phyloP scores from a whole-genome alignment of 1,140 invertebrate species.

The Leptestheria dahalacensis region DNA sequence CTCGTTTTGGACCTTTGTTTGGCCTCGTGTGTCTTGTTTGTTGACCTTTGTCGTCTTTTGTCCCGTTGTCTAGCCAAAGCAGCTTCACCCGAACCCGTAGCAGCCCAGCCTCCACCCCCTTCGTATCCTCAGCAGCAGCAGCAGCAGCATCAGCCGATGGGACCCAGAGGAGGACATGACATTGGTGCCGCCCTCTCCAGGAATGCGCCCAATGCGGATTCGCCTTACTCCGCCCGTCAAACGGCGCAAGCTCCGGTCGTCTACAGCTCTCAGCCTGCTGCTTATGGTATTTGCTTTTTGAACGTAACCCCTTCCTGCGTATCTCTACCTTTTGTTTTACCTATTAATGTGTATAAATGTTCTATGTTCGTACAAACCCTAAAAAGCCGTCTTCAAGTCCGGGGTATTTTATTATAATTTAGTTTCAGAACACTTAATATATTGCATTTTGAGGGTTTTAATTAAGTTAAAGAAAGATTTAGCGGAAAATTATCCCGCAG shows the following conservation, averaged over 20 bases:
- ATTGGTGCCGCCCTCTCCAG: neutral
- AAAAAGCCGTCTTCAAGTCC: too few relatives aligned
- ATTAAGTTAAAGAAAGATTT: too few relatives aligned
- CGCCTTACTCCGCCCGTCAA: constrained; percentile 53
- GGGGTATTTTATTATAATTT: too few relatives aligned
- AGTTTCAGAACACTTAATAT: too few relatives aligned
- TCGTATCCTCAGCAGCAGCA: constrained; percentile 13
- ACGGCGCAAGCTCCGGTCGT: constrained; percentile 55
- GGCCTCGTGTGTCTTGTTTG: neutral
- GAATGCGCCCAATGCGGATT: constrained; percentile 29
- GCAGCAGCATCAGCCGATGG: constrained; percentile 3
- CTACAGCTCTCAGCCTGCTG: constrained; percentile 46
- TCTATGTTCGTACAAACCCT: too few relatives aligned
- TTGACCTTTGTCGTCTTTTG: too few relatives aligned
- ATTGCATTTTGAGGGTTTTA: too few relatives aligned
- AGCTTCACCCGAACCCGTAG: constrained; percentile 4
- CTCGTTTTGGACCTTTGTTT: constrained; percentile 2
- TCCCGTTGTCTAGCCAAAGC: constrained; percentile 14
- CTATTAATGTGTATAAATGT: too few relatives aligned
- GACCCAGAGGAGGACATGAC: neutral
- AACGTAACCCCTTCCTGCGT: neutral
- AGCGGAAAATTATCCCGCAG: too few relatives aligned
- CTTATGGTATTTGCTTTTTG: constrained; percentile 19
- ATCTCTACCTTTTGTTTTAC: neutral
- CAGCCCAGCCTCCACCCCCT: constrained; percentile 13